Evolutionary conservation across 2,797 vertebrate species (phyloP).

Genomic region (Eulemur coronatus): DNA sequence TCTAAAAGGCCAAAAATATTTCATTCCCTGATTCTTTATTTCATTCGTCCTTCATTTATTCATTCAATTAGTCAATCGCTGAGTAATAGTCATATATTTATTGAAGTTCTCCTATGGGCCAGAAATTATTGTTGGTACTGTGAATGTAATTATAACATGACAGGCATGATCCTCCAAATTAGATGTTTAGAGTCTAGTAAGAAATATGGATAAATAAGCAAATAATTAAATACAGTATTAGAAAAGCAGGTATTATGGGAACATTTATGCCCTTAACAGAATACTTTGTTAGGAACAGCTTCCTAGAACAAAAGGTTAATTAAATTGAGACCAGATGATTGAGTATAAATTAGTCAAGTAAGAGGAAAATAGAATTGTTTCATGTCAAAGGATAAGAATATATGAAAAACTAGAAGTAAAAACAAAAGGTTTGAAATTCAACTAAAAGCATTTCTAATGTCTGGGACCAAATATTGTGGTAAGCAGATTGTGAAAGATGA

Average conservation of each 20-base stretch:
- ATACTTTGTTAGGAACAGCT: background rate
- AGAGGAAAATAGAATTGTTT: background rate
- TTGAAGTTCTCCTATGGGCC: background rate
- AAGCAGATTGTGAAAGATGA: background rate
- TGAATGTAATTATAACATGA: background rate
- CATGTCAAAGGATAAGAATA: background rate
- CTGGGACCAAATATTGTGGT: background rate
- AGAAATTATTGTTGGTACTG: background rate
- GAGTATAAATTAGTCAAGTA: background rate
- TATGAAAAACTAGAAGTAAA: background rate
- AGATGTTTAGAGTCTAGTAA: background rate
- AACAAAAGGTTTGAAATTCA: background rate
- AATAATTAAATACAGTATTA: background rate
- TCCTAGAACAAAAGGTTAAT: constrained; percentile 37
- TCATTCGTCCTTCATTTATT: background rate
- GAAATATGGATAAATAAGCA: background rate
- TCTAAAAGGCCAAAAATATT: background rate
- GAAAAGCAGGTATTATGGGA: background rate
- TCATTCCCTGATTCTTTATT: background rate
- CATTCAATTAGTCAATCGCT: background rate
- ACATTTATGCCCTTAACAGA: background rate
- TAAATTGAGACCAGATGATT: background rate
- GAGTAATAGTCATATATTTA: background rate
- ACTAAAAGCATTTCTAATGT: background rate
- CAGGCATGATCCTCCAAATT: background rate